Conservation (phyloP, 2,113 vertebrate species). For the Lycocorax pyrrhopterus region DNA sequence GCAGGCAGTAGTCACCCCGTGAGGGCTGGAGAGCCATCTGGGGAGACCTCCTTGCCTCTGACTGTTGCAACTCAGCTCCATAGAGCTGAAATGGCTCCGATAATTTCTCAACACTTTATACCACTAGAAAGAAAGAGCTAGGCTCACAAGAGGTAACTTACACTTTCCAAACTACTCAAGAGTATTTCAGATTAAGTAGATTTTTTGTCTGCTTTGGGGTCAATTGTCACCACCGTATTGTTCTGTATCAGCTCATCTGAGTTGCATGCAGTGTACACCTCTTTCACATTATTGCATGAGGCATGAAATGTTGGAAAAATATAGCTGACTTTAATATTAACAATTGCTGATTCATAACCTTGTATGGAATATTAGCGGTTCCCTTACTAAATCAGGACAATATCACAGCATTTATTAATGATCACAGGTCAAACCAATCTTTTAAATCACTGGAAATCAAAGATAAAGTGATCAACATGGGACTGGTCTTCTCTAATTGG, state of each 20-base stretch:
- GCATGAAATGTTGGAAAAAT: not conserved
- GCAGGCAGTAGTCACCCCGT: not conserved
- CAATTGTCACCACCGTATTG: not conserved
- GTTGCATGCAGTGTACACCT: not conserved
- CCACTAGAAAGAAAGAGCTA: not conserved
- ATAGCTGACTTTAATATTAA: not conserved
- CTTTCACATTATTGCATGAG: not conserved
- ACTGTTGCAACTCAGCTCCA: not conserved
- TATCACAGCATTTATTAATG: conserved; percentile 21
- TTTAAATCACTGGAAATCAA: conserved; percentile 40
- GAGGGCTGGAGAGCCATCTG: not conserved
- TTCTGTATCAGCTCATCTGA: not conserved
- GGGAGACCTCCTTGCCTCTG: not conserved
- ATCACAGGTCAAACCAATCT: conserved; percentile 1
- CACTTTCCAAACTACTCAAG: not conserved
- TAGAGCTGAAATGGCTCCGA: not conserved
- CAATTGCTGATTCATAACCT: conserved; percentile 51
- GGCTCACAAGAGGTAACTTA: not conserved
- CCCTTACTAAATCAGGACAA: not conserved
- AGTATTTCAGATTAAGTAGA: not conserved
- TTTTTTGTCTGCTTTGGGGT: not conserved
- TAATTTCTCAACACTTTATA: not conserved
- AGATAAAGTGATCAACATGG: not conserved
- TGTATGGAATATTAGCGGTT: conserved; percentile 7
- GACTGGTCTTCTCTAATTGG: not conserved